Conservation (phyloP, 1,140 invertebrate species). For the Bicyclus anynana region DNA sequence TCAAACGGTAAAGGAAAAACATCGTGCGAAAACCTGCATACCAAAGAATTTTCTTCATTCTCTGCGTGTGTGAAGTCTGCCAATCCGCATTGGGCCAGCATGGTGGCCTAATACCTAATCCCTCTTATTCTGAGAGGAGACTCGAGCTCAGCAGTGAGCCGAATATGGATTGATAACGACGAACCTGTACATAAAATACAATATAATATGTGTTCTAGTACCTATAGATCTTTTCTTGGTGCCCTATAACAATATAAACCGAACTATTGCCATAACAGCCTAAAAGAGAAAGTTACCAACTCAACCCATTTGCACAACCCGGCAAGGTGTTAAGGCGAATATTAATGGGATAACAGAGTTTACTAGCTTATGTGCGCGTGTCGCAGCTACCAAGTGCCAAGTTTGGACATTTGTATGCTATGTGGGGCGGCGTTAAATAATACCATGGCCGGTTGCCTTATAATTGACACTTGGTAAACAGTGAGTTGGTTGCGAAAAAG, state of each 20-base stretch:
- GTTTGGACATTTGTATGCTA: slow-evolving; percentile 8
- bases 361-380: slow-evolving; percentile 36
- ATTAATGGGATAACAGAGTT: slow-evolving; percentile 33
- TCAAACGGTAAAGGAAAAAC: too few species aligned
- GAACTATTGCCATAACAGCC: slow-evolving; percentile 1
- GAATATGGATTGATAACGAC: too few species aligned
- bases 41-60: too few species aligned
- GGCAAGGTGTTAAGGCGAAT: slow-evolving; percentile 38
- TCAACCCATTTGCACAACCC: slow-evolving; percentile 31
- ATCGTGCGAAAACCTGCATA: too few species aligned
- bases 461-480: neutral
- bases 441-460: slow-evolving; percentile 4
- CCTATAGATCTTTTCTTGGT: too few species aligned
- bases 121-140: too few species aligned
- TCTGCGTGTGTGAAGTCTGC: too few species aligned
- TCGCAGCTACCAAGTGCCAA: slow-evolving; percentile 12
- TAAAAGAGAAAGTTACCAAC: slow-evolving; percentile 37
- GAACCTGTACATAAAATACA: too few species aligned
- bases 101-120: too few species aligned
- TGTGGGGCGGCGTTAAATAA: slow-evolving; percentile 11
- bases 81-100: too few species aligned
- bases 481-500: neutral
- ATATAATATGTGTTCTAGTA: too few species aligned
- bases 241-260: neutral
- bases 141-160: too few species aligned